Conservation (phyloP, 2,113 vertebrate species). For the Chunga burmeisteri region DNA sequence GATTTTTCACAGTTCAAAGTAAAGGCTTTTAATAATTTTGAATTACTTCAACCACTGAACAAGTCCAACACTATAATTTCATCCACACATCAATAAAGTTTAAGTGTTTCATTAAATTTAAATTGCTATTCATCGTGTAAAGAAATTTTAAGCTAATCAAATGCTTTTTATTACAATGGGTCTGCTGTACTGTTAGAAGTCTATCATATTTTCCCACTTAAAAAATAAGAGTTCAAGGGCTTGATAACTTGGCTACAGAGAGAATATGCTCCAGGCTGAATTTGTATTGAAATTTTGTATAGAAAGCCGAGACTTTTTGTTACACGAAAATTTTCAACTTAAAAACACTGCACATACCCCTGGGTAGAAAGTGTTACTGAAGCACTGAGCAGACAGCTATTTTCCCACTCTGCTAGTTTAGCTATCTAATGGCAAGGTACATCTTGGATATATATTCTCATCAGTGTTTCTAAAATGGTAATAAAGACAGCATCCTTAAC, state of each 20-base stretch:
- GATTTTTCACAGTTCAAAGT: slow-evolving; percentile 60
- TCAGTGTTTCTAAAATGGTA: background rate
- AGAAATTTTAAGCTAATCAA: slow-evolving; percentile 42
- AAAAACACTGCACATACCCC: accelerated
- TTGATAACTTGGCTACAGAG: slow-evolving; percentile 6
- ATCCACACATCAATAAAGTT: slow-evolving; percentile 46
- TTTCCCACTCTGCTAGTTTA: background rate
- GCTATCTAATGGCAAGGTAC: background rate
- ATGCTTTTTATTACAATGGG: slow-evolving; percentile 16
- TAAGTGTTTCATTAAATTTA: slow-evolving; percentile 63
- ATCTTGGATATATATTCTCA: background rate
- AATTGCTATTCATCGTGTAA: background rate
- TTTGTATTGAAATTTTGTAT: background rate
- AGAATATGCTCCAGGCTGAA: background rate
- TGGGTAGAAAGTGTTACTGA: background rate
- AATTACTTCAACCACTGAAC: background rate
- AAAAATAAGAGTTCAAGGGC: slow-evolving; percentile 29
- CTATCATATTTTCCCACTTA: slow-evolving; percentile 25
- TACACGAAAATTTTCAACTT: background rate
- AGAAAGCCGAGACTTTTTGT: background rate
- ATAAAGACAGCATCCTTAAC: background rate
- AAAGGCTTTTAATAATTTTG: slow-evolving; percentile 51
- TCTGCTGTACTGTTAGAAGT: background rate
- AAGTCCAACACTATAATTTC: slow-evolving; percentile 19
- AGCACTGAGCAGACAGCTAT: background rate